Percentiles rank a stretch among this genome's conserved stretches.
Conservation (phyloP, 2,888 invertebrate species). For the Notodonta dromedarius region DNA sequence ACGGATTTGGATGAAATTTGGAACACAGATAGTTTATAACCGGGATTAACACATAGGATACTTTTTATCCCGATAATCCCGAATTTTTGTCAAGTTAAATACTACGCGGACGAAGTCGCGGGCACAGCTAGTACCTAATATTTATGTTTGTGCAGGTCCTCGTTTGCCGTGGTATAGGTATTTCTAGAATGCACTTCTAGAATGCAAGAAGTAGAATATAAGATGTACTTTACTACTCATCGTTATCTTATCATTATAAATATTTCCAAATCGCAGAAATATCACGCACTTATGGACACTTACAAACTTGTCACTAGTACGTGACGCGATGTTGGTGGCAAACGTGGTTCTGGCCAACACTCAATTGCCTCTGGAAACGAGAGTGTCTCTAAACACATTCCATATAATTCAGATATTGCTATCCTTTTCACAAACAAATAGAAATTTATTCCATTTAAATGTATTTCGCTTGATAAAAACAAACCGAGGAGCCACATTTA, state of each 20-base stretch:
- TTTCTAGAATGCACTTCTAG: no score
- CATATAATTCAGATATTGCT: background rate
- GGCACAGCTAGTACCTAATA: no score
- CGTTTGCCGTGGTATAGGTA: no score
- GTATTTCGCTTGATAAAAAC: constrained; percentile 30
- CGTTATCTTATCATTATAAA: background rate
- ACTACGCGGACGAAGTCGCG: no score
- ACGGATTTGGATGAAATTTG: no score
- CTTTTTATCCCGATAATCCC: no score
- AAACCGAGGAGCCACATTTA: constrained; percentile 26
- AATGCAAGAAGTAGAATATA: background rate
- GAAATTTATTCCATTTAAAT: constrained; percentile 24
- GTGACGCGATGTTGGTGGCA: background rate
- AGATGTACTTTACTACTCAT: background rate
- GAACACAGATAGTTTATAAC: no score
- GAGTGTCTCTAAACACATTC: background rate
- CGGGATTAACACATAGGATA: no score
- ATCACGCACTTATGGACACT: background rate
- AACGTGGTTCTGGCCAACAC: background rate
- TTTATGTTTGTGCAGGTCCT: no score
- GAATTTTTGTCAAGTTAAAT: no score
- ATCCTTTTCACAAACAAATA: constrained; percentile 2
- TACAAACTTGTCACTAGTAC: background rate
- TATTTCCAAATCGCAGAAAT: background rate
- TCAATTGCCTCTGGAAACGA: background rate